Conservation (phyloP, 1,140 invertebrate species). For the Drosophila equinoxialis region DNA sequence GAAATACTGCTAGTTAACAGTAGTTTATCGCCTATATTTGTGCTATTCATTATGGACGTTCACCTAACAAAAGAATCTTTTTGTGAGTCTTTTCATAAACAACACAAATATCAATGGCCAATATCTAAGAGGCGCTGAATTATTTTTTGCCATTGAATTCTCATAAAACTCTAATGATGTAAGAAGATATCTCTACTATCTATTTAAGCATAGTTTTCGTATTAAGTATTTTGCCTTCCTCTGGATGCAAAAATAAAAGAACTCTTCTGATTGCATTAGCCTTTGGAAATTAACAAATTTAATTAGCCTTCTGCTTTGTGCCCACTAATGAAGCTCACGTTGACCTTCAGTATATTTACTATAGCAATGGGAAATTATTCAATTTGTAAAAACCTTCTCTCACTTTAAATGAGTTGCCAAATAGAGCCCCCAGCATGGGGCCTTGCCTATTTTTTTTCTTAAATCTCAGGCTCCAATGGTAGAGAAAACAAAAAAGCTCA, state of each 20-base stretch:
- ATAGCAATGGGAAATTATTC: conserved; percentile 11
- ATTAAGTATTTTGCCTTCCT: neutral
- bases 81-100: no score
- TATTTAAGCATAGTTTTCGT: no score
- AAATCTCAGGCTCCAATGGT: conserved; percentile 84
- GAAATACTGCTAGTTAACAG: no score
- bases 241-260: neutral
- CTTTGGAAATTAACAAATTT: neutral
- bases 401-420: conserved; percentile 88
- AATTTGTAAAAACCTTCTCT: conserved; percentile 3
- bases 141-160: no score
- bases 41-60: no score
- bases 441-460: conserved; percentile 89
- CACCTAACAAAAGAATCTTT: no score
- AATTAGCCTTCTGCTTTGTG: neutral
- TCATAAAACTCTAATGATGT: no score
- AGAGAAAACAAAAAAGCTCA: conserved; percentile 20
- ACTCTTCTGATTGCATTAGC: neutral
- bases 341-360: neutral
- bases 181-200: no score
- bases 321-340: neutral
- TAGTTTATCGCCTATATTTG: no score
- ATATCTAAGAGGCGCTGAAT: no score
- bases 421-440: conserved; percentile 90
- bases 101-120: no score